Conservation (phyloP, 2,113 vertebrate genomes). For the Prionailurus bengalensis region DNA sequence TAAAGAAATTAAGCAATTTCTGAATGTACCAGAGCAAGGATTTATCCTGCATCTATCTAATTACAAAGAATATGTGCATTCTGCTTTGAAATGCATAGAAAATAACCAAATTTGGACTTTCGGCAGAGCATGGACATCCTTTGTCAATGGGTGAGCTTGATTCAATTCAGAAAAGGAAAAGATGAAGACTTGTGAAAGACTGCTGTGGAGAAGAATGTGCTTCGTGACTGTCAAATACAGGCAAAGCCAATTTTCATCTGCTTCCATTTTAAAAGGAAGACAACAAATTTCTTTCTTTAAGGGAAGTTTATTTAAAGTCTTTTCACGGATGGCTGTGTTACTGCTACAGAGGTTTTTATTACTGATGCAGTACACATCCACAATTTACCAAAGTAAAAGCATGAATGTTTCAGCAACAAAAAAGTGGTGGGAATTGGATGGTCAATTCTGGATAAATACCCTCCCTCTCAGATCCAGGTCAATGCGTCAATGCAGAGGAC, state of each 20-base stretch:
- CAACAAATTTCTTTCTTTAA: background rate
- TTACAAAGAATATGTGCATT: background rate
- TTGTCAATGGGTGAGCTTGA: background rate
- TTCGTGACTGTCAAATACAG: background rate
- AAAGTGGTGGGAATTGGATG: background rate
- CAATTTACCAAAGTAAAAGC: background rate
- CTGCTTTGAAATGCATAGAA: slow-evolving; percentile 16
- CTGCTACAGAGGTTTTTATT: background rate
- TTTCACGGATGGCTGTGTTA: background rate
- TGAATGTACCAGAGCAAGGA: background rate
- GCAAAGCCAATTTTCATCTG: background rate
- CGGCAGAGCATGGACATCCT: background rate
- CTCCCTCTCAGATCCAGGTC: background rate
- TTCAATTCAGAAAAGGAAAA: background rate
- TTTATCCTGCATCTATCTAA: background rate
- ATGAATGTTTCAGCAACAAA: background rate
- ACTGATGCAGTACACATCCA: background rate
- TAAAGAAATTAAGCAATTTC: slow-evolving; percentile 7
- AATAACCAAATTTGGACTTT: background rate
- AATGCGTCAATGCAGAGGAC: background rate
- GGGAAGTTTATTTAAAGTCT: background rate
- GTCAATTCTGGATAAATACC: background rate
- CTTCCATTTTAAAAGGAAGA: slow-evolving; percentile 22
- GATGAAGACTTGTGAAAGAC: background rate
- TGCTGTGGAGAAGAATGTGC: background rate